phyloP scores from a whole-genome alignment of 64 coral and sea anemone species.

The Porites australiensis region DNA sequence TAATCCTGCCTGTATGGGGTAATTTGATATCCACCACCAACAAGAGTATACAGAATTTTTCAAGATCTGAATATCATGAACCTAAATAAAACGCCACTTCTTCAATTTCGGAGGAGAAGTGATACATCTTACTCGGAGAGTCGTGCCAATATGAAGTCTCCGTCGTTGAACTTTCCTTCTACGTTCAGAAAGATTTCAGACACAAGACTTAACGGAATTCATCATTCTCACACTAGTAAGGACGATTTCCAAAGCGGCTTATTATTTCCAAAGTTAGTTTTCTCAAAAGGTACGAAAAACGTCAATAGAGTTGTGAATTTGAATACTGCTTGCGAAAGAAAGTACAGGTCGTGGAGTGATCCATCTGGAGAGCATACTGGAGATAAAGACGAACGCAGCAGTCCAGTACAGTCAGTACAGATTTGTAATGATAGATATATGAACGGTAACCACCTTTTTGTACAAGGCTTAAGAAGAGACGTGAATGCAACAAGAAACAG shows the following conservation, averaged over 20 bases:
- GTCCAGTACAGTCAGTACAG: not conserved
- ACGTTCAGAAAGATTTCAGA: not conserved
- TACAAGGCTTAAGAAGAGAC: not conserved
- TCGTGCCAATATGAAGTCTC: no score
- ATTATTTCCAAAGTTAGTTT: conserved; percentile 34
- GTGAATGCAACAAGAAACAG: not conserved
- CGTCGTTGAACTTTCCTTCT: not conserved
- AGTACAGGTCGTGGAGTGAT: conserved; percentile 23
- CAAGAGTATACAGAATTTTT: not conserved
- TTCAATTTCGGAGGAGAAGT: not conserved
- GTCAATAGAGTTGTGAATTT: not conserved
- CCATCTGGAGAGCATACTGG: not conserved
- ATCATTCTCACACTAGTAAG: not conserved
- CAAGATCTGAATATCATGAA: not conserved
- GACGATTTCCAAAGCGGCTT: not conserved
- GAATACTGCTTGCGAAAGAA: not conserved
- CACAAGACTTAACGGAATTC: not conserved
- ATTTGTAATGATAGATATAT: not conserved
- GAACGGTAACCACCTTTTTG: no score
- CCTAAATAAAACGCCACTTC: not conserved
- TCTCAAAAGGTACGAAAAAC: not conserved
- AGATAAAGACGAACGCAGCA: not conserved
- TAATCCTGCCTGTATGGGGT: no score
- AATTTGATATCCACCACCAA: no score
- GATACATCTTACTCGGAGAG: not conserved